Base-by-base conservation (phyloP, 2,113 vertebrate genomes). In the Tupaia tana region DNA sequence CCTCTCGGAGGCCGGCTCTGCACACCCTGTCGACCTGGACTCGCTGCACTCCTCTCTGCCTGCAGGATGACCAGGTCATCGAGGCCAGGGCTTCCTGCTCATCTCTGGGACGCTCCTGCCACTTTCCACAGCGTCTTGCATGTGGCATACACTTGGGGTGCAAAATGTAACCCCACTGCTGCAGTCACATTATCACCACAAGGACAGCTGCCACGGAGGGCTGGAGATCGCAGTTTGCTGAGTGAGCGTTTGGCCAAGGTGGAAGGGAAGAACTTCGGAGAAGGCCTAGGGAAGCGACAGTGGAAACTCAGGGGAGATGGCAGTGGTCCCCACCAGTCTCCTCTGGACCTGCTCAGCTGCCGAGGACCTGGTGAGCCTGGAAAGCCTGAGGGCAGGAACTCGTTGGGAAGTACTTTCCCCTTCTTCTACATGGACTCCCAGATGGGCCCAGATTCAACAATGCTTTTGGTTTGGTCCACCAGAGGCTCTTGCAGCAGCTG, bases 221-320 rank as follows among this genome's bases (percentile, higher is more conserved):
- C 13, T 80, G 29, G 20, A n/a, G n/a, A 13, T 34, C 56, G 81
- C 13, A 15, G 66, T 93, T 34, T 79, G 87, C 89, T 88, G 85
- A 93, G 78, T 43, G 85, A 71, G 43, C 22, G 13, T 83, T 69
- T 43, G 59, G 34, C 27, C 63, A 86, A 80, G 16, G 13, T 73
- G 54, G 54, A 80, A 79, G 11, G 63, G 59, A 43, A 86, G 78
- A 66, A 43, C 70, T 93, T 19, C 79, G 83, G 52, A 54, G 91
- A 91, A 84, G 67, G 5, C 16, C 19, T 24, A 29, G 78, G 34
- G 80, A 93, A 63, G 13, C 31, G 34, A 69, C 29, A 11, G 4
- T 34, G 18, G 83, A 34, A 80, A 63, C 34, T 87, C 75, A 56
- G 78, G 24, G 81, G 61, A 52, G 20, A 73, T 16, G 56, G 52